Evolutionary conservation across 2,797 vertebrate species (phyloP).

Genomic region (Zalophus californianus): DNA sequence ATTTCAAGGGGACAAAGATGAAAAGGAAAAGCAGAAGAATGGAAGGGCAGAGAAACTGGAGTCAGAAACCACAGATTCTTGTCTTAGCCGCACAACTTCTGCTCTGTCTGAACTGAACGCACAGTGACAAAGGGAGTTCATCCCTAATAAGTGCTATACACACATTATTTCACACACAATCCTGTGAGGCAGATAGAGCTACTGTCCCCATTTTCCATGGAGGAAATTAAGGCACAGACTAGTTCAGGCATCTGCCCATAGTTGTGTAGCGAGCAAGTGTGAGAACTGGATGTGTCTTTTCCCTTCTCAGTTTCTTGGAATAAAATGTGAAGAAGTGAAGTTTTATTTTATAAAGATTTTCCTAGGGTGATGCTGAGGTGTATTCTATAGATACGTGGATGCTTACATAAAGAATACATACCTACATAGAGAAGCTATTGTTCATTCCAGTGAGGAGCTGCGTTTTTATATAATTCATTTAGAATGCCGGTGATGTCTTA

Average conservation of each 20-base stretch:
- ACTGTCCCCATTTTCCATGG: neutral
- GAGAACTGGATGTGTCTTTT: neutral
- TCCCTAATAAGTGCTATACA: neutral
- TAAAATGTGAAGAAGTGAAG: neutral
- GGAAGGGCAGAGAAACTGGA: neutral
- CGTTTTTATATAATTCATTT: neutral
- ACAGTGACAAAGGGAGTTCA: neutral
- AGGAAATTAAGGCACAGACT: neutral
- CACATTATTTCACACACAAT: neutral
- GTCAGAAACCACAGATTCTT: neutral
- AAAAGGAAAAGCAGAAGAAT: neutral
- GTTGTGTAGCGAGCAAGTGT: neutral
- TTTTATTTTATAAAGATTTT: neutral
- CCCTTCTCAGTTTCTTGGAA: neutral
- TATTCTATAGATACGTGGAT: neutral
- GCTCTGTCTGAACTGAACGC: neutral
- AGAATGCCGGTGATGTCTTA: neutral
- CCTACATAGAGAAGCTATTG: neutral
- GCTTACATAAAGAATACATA: neutral
- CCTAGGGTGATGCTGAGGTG: neutral
- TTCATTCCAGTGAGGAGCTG: neutral
- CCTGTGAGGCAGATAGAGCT: neutral
- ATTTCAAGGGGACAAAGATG: neutral
- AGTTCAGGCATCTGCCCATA: neutral
- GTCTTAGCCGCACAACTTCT: neutral